Base-by-base conservation (phyloP, 2,797 vertebrate genomes). In the Myotis vivesi region DNA sequence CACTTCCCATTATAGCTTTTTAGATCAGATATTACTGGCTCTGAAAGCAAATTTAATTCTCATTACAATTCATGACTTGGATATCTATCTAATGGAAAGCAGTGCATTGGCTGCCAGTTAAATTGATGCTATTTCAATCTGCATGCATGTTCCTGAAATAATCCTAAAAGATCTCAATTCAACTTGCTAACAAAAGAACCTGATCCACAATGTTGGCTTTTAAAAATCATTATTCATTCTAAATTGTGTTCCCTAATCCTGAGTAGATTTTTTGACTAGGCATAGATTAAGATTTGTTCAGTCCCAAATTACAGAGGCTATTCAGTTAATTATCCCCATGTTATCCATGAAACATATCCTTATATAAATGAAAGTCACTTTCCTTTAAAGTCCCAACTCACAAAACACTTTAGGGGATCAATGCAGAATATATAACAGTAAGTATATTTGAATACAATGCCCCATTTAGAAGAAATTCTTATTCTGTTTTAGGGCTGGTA, bases 31-130 rank as follows among this genome's bases (percentile, higher is more conserved):
- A 84, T 80, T 64, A 51, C n/a, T 89, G 28, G 20, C 36, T 91
- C 36, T 92, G 92, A 95, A 95, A 95, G 71, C 71, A 97, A 91
- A 95, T 95, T 92, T 88, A 92, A 87, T 93, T 92, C 94, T 97
- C 44, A 79, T 95, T 96, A 28, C 28, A 92, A 73, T 97, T 97
- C 17, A 57, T 95, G 86, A 87, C 86, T 91, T 33, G 79, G 73
- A 55, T 91, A 92, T 84, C 87, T 95, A 22, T 94, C 75, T 91
- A 97, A 91, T 81, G 36, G 80, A 86, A 96, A 71, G 8, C 87
- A 75, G 33, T 66, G 68, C 96, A 89, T 84, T 94, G 86, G 25
- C 22, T 97, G 69, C 38, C 95, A 94, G 12, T 96, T 97, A 96
- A 93, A 72, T 23, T 41, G 79, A 55, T 81, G 68, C 79, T 87